A percentile compares a stretch with the other conserved stretches of the same genome.
Conservation (phyloP, 2,888 invertebrate genomes). For the Calameuta pallipes region DNA sequence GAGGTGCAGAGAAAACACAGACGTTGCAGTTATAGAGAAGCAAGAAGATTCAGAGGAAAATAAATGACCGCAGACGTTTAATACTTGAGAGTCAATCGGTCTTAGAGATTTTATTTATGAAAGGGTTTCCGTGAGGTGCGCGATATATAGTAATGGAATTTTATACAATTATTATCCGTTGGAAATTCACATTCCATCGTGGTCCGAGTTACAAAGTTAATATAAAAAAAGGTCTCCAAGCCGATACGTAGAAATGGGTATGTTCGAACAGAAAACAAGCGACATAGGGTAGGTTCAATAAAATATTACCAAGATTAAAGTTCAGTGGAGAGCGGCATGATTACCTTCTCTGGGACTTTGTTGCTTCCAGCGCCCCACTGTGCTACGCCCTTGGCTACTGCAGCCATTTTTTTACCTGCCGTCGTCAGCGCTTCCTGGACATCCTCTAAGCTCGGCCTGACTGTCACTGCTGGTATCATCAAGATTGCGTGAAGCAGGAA, state of each 20-base stretch:
- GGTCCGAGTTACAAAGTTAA: neutral
- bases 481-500: conserved; percentile 86
- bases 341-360: conserved; percentile 48
- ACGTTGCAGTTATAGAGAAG: neutral
- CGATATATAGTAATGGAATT: neutral
- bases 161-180: neutral
- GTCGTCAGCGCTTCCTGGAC: conserved; percentile 87
- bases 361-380: conserved; percentile 87
- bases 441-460: conserved; percentile 90
- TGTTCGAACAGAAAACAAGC: neutral
- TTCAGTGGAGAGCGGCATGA: neutral
- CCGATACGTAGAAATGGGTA: neutral
- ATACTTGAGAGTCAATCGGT: neutral
- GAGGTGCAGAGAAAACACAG: neutral
- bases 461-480: conserved; percentile 88
- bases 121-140: neutral
- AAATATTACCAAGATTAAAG: neutral
- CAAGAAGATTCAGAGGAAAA: neutral
- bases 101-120: neutral
- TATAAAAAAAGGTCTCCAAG: neutral
- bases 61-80: neutral
- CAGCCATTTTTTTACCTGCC: conserved; percentile 86
- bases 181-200: neutral
- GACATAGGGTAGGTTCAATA: neutral
- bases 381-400: conserved; percentile 88